Base-by-base conservation (phyloP, 2,113 vertebrate species). In the Gracilinanus agilis region DNA sequence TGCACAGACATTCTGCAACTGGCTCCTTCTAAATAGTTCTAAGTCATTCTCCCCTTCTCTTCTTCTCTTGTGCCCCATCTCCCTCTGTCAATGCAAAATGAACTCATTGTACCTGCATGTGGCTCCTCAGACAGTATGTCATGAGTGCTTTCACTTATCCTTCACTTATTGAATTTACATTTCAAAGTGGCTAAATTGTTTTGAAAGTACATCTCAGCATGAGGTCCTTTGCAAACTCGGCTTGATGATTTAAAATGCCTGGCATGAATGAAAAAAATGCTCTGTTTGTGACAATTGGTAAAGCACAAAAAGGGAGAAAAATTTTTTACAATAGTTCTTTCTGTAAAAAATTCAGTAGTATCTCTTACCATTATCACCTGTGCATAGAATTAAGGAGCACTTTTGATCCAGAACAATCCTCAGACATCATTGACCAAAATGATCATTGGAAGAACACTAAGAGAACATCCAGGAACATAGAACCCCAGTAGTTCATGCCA, bases 111-210 rank as follows among this genome's bases (percentile, higher is more conserved):
- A 97, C 95, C 88, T 95, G 91, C 92, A 96, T 97, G 95, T 95
- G 93, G 56, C 93, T 97, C 98, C 97, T 91, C 93, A 95, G 9
- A 61, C 92, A 93, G 89, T 96, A 93, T 96, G 92, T 95, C 93
- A 95, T 56, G 92, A 92, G 44, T 93, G 54, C 90, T 96, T 96
- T 83, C 88, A 92, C 93, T 97, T 96, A 98, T 19, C 90, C 95
- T 96, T 61, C 88, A 92, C 92, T 97, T 96, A 98, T 12, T 94
- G 93, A 97, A 98, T 98, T 97, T 98, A 95, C 95, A 96, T 98
- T 97, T 98, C 94, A 95, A 97, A 98, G 94, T 93, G 94, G 61
- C 53, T 94, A 98, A 98, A 98, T 98, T 98, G 96, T 98, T 98
- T 97, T 97, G 91, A 96, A 98, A 98, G 94, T 97, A 55, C 54